Conservation (phyloP, 2,797 vertebrate species). For the Hephaestus fuliginosus region DNA sequence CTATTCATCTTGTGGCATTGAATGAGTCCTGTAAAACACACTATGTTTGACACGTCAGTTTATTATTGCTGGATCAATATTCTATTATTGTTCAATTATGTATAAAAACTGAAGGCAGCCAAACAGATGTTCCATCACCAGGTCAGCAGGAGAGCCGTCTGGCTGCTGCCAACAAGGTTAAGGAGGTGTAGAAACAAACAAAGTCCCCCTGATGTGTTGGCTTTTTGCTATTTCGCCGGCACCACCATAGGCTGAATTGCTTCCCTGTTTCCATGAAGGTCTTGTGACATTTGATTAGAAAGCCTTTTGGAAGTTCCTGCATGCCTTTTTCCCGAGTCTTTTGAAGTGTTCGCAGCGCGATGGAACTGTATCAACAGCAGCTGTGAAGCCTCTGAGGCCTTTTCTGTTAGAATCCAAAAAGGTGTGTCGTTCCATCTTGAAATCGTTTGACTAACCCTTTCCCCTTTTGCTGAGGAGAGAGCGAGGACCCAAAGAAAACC, state of each 20-base stretch:
- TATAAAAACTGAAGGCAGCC: conserved; percentile 38
- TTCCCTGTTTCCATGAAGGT: conserved; percentile 64
- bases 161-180: conserved; percentile 50
- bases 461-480: conserved; percentile 29
- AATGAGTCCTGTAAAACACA: conserved; percentile 8
- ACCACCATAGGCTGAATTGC: conserved; percentile 56
- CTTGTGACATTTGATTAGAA: conserved; percentile 77
- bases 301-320: conserved; percentile 62
- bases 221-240: conserved; percentile 55
- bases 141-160: conserved; percentile 25
- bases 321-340: conserved; percentile 58
- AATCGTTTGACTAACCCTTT: conserved; percentile 40
- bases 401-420: conserved; percentile 59
- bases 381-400: conserved; percentile 59
- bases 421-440: conserved; percentile 43
- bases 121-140: conserved; percentile 45
- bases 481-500: conserved; percentile 25
- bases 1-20: conserved; percentile 10
- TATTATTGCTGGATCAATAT: conserved; percentile 50
- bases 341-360: conserved; percentile 70
- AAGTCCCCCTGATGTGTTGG: conserved; percentile 55
- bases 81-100: conserved; percentile 57
- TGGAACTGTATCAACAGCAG: conserved; percentile 67
- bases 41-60: conserved; percentile 31
- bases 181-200: conserved; percentile 41